These are phyloP conservation scores for Ciconia maguari DNA, from an alignment of 2,113 vertebrate species.

Conservation along the genomic window DNA sequence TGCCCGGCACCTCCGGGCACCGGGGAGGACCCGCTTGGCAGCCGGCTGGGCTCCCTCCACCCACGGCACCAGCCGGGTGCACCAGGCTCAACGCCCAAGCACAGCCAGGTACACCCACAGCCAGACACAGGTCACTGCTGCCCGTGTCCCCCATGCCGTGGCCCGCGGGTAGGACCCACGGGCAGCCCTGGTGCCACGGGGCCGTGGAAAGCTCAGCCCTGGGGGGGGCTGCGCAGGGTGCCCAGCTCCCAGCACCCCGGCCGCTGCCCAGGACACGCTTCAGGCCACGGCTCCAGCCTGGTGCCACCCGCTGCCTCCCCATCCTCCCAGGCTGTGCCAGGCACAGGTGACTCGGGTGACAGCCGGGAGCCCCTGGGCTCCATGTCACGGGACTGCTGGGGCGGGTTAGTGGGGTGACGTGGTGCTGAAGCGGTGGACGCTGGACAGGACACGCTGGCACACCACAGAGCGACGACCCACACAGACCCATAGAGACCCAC, in stretches of 20 bases:
- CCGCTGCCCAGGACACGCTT: not conserved
- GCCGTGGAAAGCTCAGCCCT: not conserved
- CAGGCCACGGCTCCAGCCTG: not conserved
- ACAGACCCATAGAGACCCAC: not conserved
- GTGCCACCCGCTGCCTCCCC: not conserved
- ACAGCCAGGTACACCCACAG: fast-evolving
- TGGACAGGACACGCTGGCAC: slow-evolving; percentile 16
- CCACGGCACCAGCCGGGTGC: not conserved
- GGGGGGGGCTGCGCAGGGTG: not conserved
- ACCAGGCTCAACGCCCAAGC: fast-evolving
- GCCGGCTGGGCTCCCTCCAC: not conserved
- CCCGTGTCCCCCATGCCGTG: not conserved
- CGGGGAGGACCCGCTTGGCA: fast-evolving
- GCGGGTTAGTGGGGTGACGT: slow-evolving; percentile 43
- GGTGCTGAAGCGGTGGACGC: not conserved
- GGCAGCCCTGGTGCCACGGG: not conserved
- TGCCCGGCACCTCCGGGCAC: not conserved
- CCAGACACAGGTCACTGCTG: not conserved
- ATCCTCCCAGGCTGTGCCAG: not conserved
- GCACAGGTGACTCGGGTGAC: not conserved
- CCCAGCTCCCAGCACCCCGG: not conserved
- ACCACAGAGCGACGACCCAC: slow-evolving; percentile 30
- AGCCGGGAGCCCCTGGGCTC: not conserved
- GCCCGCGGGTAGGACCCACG: not conserved
- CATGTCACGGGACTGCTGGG: fast-evolving